phyloP scores from a whole-genome alignment of 1,140 invertebrate genomes.

The Drosophila grimshawi region DNA sequence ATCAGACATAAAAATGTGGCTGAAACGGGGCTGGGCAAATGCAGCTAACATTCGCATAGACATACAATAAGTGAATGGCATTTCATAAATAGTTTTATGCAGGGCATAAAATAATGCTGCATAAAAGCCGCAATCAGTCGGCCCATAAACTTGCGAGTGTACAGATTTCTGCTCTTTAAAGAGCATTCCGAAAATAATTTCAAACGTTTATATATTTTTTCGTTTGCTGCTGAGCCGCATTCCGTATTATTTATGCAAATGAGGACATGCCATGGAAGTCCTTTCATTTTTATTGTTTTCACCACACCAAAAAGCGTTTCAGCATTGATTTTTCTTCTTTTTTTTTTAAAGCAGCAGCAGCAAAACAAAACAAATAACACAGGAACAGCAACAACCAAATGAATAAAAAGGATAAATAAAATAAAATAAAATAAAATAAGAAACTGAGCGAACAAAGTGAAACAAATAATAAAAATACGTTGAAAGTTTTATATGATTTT shows the following conservation, averaged over 20 bases:
- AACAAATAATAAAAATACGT: constrained; percentile 65
- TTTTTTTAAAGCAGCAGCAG: constrained; percentile 39
- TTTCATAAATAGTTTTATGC: constrained; percentile 77
- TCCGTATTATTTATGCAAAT: constrained; percentile 54
- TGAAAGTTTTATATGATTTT: constrained; percentile 72
- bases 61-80: constrained; percentile 36
- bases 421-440: constrained; percentile 13
- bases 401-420: neutral
- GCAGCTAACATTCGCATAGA: constrained; percentile 41
- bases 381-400: neutral
- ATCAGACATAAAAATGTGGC: constrained; percentile 49
- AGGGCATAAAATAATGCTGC: constrained; percentile 39
- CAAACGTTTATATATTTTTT: constrained; percentile 37
- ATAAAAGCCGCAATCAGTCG: constrained; percentile 52
- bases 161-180: constrained; percentile 45
- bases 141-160: constrained; percentile 29
- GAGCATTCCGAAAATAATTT: constrained; percentile 27
- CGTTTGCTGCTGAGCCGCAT: neutral
- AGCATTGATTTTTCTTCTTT: constrained; percentile 50
- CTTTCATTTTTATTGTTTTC: constrained; percentile 60
- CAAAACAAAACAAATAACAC: constrained; percentile 54
- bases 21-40: constrained; percentile 31
- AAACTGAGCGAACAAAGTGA: constrained; percentile 24
- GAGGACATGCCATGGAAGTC: constrained; percentile 37
- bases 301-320: constrained; percentile 49